Base-by-base conservation (phyloP, 1,140 invertebrate genomes). In the Drosophila nebulosa region DNA sequence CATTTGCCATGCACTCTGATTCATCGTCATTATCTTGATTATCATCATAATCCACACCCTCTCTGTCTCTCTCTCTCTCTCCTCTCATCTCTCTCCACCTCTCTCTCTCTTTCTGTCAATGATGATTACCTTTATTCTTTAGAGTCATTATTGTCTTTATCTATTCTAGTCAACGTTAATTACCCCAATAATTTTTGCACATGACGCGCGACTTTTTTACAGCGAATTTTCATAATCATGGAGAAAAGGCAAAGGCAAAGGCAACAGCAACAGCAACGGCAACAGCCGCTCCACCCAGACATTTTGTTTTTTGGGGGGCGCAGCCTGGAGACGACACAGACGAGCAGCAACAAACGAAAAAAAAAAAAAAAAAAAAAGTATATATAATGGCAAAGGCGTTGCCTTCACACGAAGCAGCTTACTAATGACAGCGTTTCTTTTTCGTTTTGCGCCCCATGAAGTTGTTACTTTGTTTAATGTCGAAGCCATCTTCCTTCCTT, bases 401-500 rank as follows among this genome's bases (percentile, higher is more conserved):
- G 65, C 35, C 61, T 35, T 56, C 60, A 59, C 56, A 59, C 56
- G 56, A 59, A 59, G 32, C 36, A 59, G 36, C 56, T 42, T 55
- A 68, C 64, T 73, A 76, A 73, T 69, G 74, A 69, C 64, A 60
- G 60, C 21, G 26, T 69, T 36, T 36, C 27, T 42, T 46, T 46
- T 46, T 46, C 39, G 39, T 46, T 46, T 46, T 46, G 39, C 62
- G 59, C 53, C 16, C 50, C 69, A 76, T 76, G 51, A 76, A 76
- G 69, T 73, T 76, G 69, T 76, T 85, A 85, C 84, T 85, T 85
- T 79, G 80, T 79, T 84, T 79, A 79, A 68, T 85, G 80, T 73
- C 72, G 52, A 73, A 72, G 68, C 57, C 63, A 74, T 59, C 64
- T 74, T 66, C 64, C 51, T 73, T 71, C 9, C 30, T 26, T 10